Conservation (phyloP, 2,888 invertebrate species). For the Endotricha flammealis region DNA sequence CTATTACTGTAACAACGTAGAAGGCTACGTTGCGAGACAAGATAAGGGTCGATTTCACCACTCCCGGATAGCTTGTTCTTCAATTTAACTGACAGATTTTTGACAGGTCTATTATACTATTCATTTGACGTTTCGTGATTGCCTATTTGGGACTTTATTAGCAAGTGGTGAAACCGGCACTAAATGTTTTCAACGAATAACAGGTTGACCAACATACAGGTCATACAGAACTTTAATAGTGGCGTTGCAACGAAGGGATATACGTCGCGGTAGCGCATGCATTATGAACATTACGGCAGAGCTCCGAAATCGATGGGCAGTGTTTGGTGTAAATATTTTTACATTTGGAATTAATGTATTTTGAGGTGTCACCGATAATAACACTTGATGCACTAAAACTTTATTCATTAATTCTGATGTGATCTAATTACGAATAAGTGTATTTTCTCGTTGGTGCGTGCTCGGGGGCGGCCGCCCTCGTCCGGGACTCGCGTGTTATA, state of each 20-base stretch:
- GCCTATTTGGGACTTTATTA: too few species aligned
- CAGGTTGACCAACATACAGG: conserved; percentile 6
- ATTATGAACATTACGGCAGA: not conserved
- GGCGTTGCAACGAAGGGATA: not conserved
- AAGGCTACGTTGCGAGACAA: too few species aligned
- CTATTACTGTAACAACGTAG: too few species aligned
- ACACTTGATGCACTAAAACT: conserved; percentile 55
- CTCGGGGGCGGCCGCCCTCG: conserved; percentile 37
- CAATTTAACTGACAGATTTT: too few species aligned
- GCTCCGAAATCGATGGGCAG: conserved; percentile 10
- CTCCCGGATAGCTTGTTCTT: too few species aligned
- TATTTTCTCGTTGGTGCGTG: conserved; percentile 34
- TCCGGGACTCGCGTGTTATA: conserved; percentile 56
- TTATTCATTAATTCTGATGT: conserved; percentile 57
- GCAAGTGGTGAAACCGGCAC: too few species aligned
- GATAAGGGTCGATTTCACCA: too few species aligned
- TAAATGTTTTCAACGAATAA: conserved; percentile 12
- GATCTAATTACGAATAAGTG: conserved; percentile 49
- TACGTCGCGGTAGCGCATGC: not conserved
- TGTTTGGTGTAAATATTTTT: conserved; percentile 64
- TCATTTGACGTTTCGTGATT: too few species aligned
- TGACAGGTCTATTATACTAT: too few species aligned
- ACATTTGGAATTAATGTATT: conserved; percentile 63
- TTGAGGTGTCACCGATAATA: conserved; percentile 59
- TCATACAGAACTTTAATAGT: too few species aligned